A percentile compares a stretch with the other conserved stretches of the same genome.
phyloP scores from a whole-genome alignment of 1,140 invertebrate genomes.

The Pissodes strobi region DNA sequence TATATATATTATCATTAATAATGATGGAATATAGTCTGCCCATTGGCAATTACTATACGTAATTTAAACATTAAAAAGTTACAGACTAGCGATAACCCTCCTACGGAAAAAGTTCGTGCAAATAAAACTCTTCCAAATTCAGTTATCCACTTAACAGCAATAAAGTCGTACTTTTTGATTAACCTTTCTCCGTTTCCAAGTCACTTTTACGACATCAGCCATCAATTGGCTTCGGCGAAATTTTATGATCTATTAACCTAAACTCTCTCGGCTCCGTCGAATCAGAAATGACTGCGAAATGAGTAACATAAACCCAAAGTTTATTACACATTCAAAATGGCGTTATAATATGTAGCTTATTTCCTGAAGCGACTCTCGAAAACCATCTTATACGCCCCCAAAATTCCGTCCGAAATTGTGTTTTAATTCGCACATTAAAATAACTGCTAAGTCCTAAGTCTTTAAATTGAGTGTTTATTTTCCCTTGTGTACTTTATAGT shows the following conservation, averaged over 20 bases:
- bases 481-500: slow-evolving; percentile 5
- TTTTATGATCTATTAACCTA: slow-evolving; percentile 24
- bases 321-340: slow-evolving; percentile 20
- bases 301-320: slow-evolving; percentile 15
- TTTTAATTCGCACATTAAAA: slow-evolving; percentile 19
- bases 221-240: slow-evolving; percentile 12
- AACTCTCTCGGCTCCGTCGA: slow-evolving; percentile 18
- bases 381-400: background rate
- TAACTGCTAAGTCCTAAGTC: slow-evolving; percentile 9
- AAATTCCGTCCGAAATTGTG: slow-evolving; percentile 1
- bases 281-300: slow-evolving; percentile 12
- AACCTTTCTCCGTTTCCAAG: background rate
- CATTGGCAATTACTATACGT: too few species aligned
- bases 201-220: slow-evolving; percentile 7
- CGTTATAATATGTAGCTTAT: slow-evolving; percentile 13
- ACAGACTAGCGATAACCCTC: too few species aligned
- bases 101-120: too few species aligned
- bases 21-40: too few species aligned
- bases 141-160: slow-evolving; percentile 1
- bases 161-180: slow-evolving; percentile 13
- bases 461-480: slow-evolving; percentile 15
- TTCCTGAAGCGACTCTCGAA: background rate
- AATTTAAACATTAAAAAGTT: too few species aligned
- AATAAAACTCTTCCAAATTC: slow-evolving; percentile 5
- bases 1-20: too few species aligned